These are phyloP conservation scores for Brachyptera risi DNA, from an alignment of 2,888 invertebrate genomes.

Conservation along the genomic window DNA sequence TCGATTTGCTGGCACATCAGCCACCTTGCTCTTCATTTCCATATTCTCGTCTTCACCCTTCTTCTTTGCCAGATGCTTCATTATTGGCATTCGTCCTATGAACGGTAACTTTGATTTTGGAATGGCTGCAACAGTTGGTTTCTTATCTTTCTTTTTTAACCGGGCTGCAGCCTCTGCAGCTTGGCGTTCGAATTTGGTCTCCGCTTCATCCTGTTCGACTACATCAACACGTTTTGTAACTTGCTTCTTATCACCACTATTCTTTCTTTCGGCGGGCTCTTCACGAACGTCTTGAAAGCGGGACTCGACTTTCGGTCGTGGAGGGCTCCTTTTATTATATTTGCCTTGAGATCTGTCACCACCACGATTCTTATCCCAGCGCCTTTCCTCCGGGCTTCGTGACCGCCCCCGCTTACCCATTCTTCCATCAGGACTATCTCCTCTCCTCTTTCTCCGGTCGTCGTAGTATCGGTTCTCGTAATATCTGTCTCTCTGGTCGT, in stretches of 20 bases:
- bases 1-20: constrained; percentile 13
- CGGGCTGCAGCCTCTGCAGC: constrained; percentile 38
- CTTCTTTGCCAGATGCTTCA: constrained; percentile 52
- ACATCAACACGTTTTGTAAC: not conserved
- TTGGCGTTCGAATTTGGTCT: constrained; percentile 43
- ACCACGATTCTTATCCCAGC: constrained; percentile 6
- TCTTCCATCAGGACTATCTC: constrained; percentile 33
- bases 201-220: constrained; percentile 36
- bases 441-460: constrained; percentile 40
- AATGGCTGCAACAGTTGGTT: constrained; percentile 39
- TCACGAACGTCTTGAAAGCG: not conserved
- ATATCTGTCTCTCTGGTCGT: constrained; percentile 13
- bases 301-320: not conserved
- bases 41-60: constrained; percentile 46
- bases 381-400: constrained; percentile 19
- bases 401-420: constrained; percentile 26
- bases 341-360: constrained; percentile 6
- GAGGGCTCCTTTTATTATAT: constrained; percentile 10
- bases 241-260: constrained; percentile 19
- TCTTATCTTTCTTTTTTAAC: constrained; percentile 37
- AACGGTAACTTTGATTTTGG: constrained; percentile 71
- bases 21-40: constrained; percentile 22
- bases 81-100: constrained; percentile 81
- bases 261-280: not conserved
- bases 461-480: constrained; percentile 42